Evolutionary conservation across 2,113 vertebrate species (phyloP), one percentile per base, ranked within the genome.

Genomic region (Thamnaconus septentrionalis): DNA sequence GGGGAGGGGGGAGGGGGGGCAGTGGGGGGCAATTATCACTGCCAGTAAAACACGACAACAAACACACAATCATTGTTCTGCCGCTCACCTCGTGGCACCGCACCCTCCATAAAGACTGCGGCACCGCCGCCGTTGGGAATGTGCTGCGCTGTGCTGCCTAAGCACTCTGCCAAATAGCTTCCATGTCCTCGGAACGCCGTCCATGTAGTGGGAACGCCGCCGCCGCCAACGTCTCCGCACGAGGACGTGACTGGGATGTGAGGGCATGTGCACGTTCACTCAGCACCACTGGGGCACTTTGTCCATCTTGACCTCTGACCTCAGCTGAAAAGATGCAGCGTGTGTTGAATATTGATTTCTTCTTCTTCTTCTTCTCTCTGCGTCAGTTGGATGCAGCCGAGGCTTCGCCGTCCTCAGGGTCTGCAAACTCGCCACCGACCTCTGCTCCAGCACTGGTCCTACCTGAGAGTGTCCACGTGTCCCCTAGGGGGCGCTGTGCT

Each of bases 1-100:
- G 74, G 68, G 88, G 65, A 75, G 76, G 68, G 69, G 81, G 71
- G 75, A 76, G 83, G 18, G 71, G 75, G 78, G 83, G 18, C 18
- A 31, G 18, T 31, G 18, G 82, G 80, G 70, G 79, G 62, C 82
- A 89, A 91, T 92, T 90, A 90, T 90, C 79, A 85, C 78, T 65
- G 75, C 85, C 80, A 86, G 89, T 91, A 90, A 92, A 92, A 85
- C 91, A 85, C 66, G 82, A 87, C 81, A 91, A 87, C 89, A 90
- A 88, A 90, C 87, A 88, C 86, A 81, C 78, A 86, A 85, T 85
- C 79, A 81, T 87, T 90, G 85, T 91, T 88, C 86, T 81, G 69
- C 65, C 76, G 81, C 85, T 88, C 85, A 88, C 88, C 89, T 89
- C 87, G 75, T 71, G 73, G 64, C 66, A 78, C 87, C 91, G 83